Percentiles rank a stretch among this genome's conserved stretches.
Evolutionary conservation across 2,888 invertebrate species (phyloP).

Genomic region (Noctua janthe): DNA sequence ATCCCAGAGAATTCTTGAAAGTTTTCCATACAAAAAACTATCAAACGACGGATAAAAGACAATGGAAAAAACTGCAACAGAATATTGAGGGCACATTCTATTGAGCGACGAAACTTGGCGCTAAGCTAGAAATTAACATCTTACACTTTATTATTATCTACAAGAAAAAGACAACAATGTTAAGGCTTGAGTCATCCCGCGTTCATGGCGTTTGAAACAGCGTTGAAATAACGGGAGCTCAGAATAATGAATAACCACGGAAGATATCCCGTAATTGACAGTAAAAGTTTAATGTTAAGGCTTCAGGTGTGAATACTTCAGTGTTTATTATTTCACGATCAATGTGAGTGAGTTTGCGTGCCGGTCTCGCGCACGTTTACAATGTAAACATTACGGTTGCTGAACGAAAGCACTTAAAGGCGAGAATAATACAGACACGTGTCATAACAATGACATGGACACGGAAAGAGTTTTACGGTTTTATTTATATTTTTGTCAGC

Average conservation of each 20-base stretch:
- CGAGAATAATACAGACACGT: slow-evolving; percentile 21
- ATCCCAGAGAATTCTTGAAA: neutral
- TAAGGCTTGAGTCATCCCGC: no score
- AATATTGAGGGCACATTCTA: neutral
- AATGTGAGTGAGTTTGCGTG: slow-evolving; percentile 1
- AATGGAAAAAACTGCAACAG: neutral
- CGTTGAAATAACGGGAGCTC: no score
- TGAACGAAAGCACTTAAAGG: slow-evolving; percentile 23
- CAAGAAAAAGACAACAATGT: neutral
- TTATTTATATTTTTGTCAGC: neutral
- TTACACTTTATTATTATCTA: neutral
- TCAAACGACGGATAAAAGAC: neutral
- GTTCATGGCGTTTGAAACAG: no score
- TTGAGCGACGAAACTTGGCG: neutral
- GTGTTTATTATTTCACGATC: slow-evolving; percentile 19
- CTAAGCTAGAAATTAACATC: neutral
- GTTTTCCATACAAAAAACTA: neutral
- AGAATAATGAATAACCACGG: no score
- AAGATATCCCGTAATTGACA: no score
- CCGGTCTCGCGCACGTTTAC: neutral
- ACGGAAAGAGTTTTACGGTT: neutral
- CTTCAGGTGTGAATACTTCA: neutral
- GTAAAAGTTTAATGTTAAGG: neutral
- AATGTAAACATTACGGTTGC: slow-evolving; percentile 23
- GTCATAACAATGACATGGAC: slow-evolving; percentile 7